A percentile compares a stretch with the other conserved stretches of the same genome.
These are phyloP conservation scores for Zosterops lateralis DNA, from an alignment of 2,113 vertebrate genomes.

Conservation along the genomic window DNA sequence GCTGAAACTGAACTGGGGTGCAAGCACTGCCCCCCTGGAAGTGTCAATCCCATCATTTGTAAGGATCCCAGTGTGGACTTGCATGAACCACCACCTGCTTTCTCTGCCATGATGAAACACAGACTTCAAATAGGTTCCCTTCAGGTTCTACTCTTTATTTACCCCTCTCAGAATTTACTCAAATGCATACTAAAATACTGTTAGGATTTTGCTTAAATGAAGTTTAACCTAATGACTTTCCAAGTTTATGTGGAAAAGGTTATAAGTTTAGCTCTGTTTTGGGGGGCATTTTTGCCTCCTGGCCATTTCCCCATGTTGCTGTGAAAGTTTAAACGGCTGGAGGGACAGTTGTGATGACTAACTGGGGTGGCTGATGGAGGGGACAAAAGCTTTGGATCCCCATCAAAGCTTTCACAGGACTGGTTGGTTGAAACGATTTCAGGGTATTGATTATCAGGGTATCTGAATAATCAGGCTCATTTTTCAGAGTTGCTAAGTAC, in stretches of 20 bases:
- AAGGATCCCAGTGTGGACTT: accelerated
- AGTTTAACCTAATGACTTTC: not conserved
- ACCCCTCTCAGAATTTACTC: not conserved
- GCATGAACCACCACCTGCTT: not conserved
- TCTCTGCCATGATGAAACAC: not conserved
- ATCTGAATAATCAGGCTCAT: not conserved
- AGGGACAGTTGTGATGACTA: not conserved
- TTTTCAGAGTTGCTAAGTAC: not conserved
- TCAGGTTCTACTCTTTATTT: not conserved
- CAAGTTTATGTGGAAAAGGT: not conserved
- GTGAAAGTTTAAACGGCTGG: not conserved
- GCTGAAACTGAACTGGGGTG: not conserved
- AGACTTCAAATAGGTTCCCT: not conserved
- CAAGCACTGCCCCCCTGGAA: not conserved
- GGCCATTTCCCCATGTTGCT: not conserved
- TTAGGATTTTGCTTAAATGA: not conserved
- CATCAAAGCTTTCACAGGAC: not conserved
- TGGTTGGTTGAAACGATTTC: not conserved
- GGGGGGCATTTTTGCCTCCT: not conserved
- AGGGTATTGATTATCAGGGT: not conserved
- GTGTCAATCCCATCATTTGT: accelerated
- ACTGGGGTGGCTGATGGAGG: not conserved
- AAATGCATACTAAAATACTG: not conserved
- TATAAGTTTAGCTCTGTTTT: not conserved
- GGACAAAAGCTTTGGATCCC: not conserved